A percentile compares a stretch with the other conserved stretches of the same genome.
Evolutionary conservation across 2,797 vertebrate species (phyloP).

Genomic region (Mormyrops attenuatus): DNA sequence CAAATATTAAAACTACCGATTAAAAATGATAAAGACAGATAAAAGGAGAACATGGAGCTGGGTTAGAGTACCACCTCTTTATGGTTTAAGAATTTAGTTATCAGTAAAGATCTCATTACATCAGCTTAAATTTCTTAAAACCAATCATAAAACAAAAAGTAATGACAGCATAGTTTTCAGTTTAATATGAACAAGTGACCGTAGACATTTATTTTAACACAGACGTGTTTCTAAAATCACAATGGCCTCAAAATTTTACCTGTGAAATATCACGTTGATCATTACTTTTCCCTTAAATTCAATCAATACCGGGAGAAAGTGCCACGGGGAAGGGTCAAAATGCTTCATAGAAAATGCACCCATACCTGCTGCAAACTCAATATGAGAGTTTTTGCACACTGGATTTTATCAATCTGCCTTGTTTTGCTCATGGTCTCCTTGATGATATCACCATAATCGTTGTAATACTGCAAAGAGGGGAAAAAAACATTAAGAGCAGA

Average conservation of each 20-base stretch:
- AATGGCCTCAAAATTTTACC: not conserved
- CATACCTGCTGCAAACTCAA: conserved; percentile 97
- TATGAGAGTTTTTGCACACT: conserved; percentile 98
- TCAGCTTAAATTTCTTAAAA: not conserved
- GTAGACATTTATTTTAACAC: not conserved
- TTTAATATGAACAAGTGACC: not conserved
- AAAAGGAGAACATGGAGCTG: not conserved
- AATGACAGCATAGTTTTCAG: not conserved
- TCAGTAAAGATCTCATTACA: not conserved
- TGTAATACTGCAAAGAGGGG: conserved; percentile 80
- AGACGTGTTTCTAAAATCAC: not conserved
- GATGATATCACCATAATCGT: conserved; percentile 98
- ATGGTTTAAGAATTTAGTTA: not conserved
- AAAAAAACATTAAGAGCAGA: not conserved
- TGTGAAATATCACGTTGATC: not conserved
- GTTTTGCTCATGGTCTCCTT: conserved; percentile 99
- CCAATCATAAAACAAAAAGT: not conserved
- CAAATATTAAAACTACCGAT: not conserved
- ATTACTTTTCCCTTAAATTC: not conserved
- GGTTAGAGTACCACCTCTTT: not conserved
- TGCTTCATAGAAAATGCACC: not conserved
- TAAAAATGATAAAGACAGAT: not conserved
- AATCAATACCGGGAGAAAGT: not conserved
- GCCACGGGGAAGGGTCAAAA: not conserved
- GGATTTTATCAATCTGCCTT: conserved; percentile 97